These are phyloP conservation scores for Glossophaga mutica DNA, from an alignment of 2,797 vertebrate genomes.

Conservation along the genomic window DNA sequence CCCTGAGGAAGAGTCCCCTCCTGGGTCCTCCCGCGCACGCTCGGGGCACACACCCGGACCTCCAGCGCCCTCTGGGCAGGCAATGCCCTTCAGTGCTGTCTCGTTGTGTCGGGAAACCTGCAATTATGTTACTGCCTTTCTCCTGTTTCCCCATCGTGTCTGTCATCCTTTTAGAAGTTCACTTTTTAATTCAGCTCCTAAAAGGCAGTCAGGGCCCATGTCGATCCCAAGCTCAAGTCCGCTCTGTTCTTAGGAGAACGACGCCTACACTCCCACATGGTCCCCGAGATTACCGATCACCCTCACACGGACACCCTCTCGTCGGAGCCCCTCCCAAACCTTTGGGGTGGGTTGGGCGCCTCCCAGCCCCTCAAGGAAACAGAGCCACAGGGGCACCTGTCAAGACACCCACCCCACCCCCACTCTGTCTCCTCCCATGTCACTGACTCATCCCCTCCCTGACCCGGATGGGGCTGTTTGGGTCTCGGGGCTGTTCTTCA, in stretches of 20 bases:
- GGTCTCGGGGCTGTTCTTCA: not conserved
- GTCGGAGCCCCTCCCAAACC: not conserved
- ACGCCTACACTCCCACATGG: not conserved
- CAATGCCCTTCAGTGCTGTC: not conserved
- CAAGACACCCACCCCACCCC: not conserved
- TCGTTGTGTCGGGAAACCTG: not conserved
- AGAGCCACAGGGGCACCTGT: not conserved
- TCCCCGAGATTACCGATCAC: not conserved
- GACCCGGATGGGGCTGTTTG: not conserved
- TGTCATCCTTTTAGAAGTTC: not conserved
- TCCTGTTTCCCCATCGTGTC: not conserved
- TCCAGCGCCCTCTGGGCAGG: not conserved
- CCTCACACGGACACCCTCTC: not conserved
- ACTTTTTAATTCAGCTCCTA: constrained; percentile 5
- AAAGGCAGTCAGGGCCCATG: not conserved
- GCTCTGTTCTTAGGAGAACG: not conserved
- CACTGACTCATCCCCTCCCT: not conserved
- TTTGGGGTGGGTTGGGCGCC: not conserved
- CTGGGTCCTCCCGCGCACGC: not conserved
- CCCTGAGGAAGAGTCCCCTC: not conserved
- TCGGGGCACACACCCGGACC: not conserved
- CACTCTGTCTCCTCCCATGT: not conserved
- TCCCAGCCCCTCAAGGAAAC: not conserved
- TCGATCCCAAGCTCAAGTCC: not conserved
- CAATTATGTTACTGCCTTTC: not conserved